Base-by-base conservation (phyloP, 2,797 vertebrate genomes). In the Petrocephalus sullivani region DNA sequence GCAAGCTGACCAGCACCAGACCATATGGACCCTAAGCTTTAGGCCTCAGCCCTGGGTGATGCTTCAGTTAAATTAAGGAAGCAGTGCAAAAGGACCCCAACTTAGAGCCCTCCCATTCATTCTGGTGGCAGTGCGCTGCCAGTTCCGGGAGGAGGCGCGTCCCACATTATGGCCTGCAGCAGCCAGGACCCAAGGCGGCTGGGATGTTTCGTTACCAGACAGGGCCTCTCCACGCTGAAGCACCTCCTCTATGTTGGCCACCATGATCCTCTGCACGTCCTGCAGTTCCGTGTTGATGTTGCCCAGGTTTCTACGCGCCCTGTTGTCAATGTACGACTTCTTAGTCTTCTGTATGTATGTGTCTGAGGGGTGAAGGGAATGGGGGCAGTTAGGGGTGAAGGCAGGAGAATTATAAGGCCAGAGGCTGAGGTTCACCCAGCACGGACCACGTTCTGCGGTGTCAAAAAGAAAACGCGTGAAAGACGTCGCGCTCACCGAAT, bases 261-360 rank as follows among this genome's bases (percentile, higher is more conserved):
- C 97, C 98, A 99, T 98, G 87, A 99, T 99, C 89, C 97, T 97
- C 94, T 99, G 98, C 75, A 98, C 97, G 5, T 98, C 98, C 28
- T 98, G 97, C 14, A 99, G 93, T 91, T 99, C 97, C 41, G 97
- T 97, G 93, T 97, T 98, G 90, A 99, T 97, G 85, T 94, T 97
- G 89, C 97, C 96, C 61, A 98, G 89, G 92, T 98, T 98, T 93
- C 97, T 96, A 92, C 97, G 96, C 0, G 97, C 96, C 87, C 98
- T 95, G 91, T 96, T 97, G 88, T 99, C 98, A 4, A 97, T 93
- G 93, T 98, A 98, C 0, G 95, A 94, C 90, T 96, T 99, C 93
- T 99, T 98, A 84, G 96, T 96, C 94, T 98, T 99, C 94, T 99
- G 98, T 91, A 99, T 99, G 91, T 97, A 98, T 0, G 97, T 98